phyloP scores from a whole-genome alignment of 2,888 invertebrate species.

The Oeneis ivallda region DNA sequence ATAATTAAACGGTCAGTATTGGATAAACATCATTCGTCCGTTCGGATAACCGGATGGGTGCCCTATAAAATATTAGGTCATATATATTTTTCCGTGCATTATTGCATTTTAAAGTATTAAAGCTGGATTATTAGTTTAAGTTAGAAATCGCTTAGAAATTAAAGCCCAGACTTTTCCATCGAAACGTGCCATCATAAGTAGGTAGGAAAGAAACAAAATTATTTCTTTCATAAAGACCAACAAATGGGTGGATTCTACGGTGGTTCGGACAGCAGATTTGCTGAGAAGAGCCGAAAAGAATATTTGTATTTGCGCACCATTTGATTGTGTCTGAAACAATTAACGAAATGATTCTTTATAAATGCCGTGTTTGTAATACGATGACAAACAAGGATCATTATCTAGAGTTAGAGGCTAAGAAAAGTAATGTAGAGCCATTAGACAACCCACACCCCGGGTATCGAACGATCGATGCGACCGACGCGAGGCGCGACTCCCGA shows the following conservation, averaged over 20 bases:
- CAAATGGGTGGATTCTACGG: no score
- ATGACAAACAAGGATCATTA: no score
- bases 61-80: neutral
- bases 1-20: constrained; percentile 17
- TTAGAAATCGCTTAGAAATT: neutral
- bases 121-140: no score
- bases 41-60: constrained; percentile 19
- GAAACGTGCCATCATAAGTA: no score
- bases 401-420: neutral
- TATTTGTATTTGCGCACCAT: no score
- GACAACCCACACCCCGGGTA: constrained; percentile 35
- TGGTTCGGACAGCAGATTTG: no score
- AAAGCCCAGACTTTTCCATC: neutral
- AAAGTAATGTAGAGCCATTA: constrained; percentile 14
- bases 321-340: no score
- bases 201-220: no score
- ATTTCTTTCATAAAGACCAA: no score
- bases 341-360: no score
- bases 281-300: no score
- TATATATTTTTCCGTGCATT: neutral
- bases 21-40: constrained; percentile 18
- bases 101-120: neutral
- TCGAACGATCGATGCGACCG: constrained; percentile 40
- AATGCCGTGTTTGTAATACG: no score
- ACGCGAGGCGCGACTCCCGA: constrained; percentile 38